phyloP scores from a whole-genome alignment of 2,113 vertebrate genomes.

The Echinops telfairi region DNA sequence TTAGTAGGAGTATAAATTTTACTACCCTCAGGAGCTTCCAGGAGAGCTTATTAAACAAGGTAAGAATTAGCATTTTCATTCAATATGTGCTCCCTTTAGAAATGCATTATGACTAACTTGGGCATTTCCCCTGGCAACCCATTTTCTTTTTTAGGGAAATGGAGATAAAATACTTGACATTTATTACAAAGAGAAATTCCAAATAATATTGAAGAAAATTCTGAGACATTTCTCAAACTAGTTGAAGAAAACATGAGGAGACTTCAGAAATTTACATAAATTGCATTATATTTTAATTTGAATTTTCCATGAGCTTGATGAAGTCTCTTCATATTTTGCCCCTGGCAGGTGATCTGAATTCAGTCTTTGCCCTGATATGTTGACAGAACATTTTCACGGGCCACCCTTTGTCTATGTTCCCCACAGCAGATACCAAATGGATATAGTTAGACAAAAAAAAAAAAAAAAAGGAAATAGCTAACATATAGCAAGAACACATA shows the following conservation, averaged over 20 bases:
- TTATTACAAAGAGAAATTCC: slow-evolving; percentile 45
- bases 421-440: neutral
- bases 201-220: slow-evolving; percentile 47
- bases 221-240: slow-evolving; percentile 29
- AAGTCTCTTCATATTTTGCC: neutral
- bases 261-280: too few relatives aligned
- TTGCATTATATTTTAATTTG: too few relatives aligned
- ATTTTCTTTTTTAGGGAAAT: slow-evolving; percentile 56
- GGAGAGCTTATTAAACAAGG: slow-evolving; percentile 38
- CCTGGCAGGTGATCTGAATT: neutral
- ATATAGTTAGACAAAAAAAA: neutral
- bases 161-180: slow-evolving; percentile 55
- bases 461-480: too few relatives aligned
- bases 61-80: slow-evolving; percentile 55
- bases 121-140: slow-evolving; percentile 49
- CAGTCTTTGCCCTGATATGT: neutral
- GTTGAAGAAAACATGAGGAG: neutral
- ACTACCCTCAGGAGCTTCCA: neutral
- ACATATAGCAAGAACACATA: neutral
- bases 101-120: slow-evolving; percentile 56
- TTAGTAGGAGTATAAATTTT: neutral
- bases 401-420: neutral
- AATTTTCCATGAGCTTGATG: too few relatives aligned
- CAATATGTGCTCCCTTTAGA: neutral
- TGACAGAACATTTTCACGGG: neutral